A percentile compares a stretch with the other conserved stretches of the same genome.
Evolutionary conservation across 2,113 vertebrate species (phyloP).

Genomic region (Grantiella picta): DNA sequence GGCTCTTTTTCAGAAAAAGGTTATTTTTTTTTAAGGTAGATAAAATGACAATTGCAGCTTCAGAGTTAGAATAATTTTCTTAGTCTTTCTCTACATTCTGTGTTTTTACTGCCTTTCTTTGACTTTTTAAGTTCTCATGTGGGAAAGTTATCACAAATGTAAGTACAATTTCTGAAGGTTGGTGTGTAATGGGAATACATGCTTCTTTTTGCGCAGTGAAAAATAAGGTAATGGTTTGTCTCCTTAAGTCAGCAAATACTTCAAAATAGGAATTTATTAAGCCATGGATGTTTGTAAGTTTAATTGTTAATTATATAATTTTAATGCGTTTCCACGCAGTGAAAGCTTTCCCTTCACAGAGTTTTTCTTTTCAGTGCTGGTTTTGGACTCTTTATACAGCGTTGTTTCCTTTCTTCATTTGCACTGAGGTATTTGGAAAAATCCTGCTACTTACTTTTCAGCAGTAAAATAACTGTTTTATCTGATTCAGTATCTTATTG

Average conservation of each 20-base stretch:
- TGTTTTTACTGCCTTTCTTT: neutral
- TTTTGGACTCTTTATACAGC: neutral
- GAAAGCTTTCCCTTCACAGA: neutral
- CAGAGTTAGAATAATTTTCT: neutral
- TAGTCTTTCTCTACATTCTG: neutral
- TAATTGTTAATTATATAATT: constrained; percentile 1
- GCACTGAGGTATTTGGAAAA: neutral
- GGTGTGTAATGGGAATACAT: neutral
- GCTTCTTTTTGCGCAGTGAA: neutral
- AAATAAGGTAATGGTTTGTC: neutral
- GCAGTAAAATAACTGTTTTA: neutral
- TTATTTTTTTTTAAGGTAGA: neutral
- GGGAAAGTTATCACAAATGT: neutral
- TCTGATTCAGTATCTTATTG: neutral
- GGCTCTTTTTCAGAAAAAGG: neutral
- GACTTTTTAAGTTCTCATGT: neutral
- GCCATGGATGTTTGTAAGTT: neutral
- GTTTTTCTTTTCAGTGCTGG: neutral
- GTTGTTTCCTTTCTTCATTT: neutral
- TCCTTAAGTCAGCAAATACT: neutral
- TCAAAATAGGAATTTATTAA: neutral
- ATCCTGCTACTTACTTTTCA: neutral
- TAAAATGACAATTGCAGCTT: neutral
- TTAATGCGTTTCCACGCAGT: neutral
- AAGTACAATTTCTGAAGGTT: neutral